These are phyloP conservation scores for Merops nubicus DNA, from an alignment of 2,113 vertebrate genomes.

Conservation along the genomic window DNA sequence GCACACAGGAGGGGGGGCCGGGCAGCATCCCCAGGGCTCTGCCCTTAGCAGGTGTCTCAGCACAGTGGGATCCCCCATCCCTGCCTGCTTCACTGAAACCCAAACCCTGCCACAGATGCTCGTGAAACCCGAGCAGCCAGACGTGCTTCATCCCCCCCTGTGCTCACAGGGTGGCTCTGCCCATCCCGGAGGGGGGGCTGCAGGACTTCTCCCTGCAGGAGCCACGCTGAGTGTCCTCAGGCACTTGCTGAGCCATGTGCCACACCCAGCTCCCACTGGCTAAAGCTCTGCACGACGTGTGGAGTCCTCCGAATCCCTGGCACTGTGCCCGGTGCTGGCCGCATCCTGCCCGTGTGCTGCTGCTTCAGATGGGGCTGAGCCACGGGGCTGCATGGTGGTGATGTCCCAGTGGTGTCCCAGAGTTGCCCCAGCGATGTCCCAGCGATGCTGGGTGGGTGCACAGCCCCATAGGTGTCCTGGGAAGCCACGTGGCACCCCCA, in stretches of 20 bases:
- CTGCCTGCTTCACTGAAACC: neutral
- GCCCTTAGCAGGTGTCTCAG: neutral
- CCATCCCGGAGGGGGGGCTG: accelerated
- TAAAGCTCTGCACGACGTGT: neutral
- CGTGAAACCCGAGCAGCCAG: neutral
- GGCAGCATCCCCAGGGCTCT: neutral
- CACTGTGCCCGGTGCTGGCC: neutral
- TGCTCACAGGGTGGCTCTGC: accelerated
- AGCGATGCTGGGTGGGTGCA: neutral
- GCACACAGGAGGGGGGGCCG: accelerated
- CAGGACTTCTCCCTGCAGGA: neutral
- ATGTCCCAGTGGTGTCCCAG: neutral
- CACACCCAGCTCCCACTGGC: accelerated
- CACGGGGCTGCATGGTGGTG: accelerated
- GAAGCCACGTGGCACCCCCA: accelerated
- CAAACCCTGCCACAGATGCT: conserved; percentile 8
- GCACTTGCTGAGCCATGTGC: neutral
- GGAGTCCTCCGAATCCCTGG: neutral
- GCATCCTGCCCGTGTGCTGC: neutral
- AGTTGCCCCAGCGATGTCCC: too few relatives aligned
- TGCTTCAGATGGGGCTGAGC: neutral
- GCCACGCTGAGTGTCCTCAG: neutral
- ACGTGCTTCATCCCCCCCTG: neutral
- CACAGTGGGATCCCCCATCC: neutral
- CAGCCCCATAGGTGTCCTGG: neutral